phyloP scores from a whole-genome alignment of 92 coral and sea anemone species.

The Diadumene lineata region DNA sequence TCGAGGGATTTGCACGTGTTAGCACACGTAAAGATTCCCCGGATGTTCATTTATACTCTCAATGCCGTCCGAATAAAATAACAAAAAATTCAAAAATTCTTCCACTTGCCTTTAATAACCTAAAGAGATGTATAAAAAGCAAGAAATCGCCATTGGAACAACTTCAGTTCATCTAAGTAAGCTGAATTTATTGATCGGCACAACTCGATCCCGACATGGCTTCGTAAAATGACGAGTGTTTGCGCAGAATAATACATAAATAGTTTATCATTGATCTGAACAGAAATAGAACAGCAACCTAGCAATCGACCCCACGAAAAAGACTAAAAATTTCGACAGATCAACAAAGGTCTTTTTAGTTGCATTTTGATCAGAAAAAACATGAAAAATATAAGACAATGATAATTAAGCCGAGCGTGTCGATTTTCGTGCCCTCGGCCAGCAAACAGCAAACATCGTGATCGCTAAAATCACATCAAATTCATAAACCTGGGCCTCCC shows the following conservation, averaged over 20 bases:
- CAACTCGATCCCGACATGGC: constrained; percentile 13
- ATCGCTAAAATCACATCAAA: constrained; percentile 8
- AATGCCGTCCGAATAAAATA: constrained; percentile 19
- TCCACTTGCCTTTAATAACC: not conserved
- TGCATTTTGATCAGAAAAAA: not conserved
- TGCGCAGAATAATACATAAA: constrained; percentile 35
- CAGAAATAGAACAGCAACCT: constrained; percentile 5
- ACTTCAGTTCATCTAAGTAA: not conserved
- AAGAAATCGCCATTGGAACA: not conserved
- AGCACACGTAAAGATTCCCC: constrained; percentile 81
- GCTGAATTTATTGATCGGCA: not conserved
- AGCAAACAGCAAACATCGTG: constrained; percentile 9
- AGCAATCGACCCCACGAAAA: constrained; percentile 10
- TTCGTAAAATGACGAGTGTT: constrained; percentile 28
- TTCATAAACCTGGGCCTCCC: not conserved
- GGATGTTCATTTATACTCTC: constrained; percentile 83
- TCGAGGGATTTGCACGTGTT: constrained; percentile 91
- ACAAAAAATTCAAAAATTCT: constrained; percentile 10
- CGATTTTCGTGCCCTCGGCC: constrained; percentile 27
- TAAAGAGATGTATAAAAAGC: not conserved
- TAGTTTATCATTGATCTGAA: constrained; percentile 4
- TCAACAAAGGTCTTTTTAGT: constrained; percentile 6
- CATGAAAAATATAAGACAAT: not conserved
- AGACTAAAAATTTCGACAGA: constrained; percentile 18
- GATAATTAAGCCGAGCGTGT: constrained; percentile 18